These are phyloP conservation scores for Gallinago jamesoni DNA, from an alignment of 2,113 vertebrate species.

Conservation along the genomic window DNA sequence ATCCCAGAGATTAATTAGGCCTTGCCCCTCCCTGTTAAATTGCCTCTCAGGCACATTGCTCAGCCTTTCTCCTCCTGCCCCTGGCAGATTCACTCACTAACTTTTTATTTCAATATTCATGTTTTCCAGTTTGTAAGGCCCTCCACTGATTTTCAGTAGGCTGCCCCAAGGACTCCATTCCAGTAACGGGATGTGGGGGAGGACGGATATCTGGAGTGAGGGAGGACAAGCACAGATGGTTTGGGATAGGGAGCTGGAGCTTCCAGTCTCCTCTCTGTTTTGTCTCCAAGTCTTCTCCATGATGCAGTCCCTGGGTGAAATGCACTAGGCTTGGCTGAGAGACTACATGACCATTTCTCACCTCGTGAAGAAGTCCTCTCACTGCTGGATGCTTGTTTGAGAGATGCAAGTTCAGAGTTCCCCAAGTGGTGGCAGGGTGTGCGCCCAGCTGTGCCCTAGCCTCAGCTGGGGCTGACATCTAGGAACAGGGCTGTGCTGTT, in stretches of 20 bases:
- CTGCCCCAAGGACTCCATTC: not conserved
- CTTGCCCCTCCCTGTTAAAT: slow-evolving; percentile 45
- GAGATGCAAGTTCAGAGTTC: not conserved
- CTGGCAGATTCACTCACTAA: slow-evolving; percentile 57
- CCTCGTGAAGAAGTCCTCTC: not conserved
- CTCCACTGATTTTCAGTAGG: not conserved
- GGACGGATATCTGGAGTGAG: not conserved
- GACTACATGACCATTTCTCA: not conserved
- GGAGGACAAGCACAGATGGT: not conserved
- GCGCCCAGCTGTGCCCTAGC: not conserved
- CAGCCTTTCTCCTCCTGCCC: slow-evolving; percentile 17
- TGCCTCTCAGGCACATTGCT: slow-evolving; percentile 50
- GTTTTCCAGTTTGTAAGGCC: slow-evolving; percentile 39
- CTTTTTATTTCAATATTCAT: slow-evolving; percentile 44
- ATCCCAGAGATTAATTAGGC: slow-evolving; percentile 49
- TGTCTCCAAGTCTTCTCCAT: not conserved
- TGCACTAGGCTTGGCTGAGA: not conserved
- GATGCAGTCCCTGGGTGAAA: not conserved
- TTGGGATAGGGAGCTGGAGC: not conserved
- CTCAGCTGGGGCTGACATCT: not conserved
- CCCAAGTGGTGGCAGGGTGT: accelerated
- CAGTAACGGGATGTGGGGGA: not conserved
- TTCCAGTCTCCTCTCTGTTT: not conserved
- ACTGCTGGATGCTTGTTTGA: accelerated
- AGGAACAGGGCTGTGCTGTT: not conserved